Percentiles rank a stretch among this genome's conserved stretches.
These are phyloP conservation scores for Myxocyprinus asiaticus DNA, from an alignment of 2,113 vertebrate species.

Conservation along the genomic window DNA sequence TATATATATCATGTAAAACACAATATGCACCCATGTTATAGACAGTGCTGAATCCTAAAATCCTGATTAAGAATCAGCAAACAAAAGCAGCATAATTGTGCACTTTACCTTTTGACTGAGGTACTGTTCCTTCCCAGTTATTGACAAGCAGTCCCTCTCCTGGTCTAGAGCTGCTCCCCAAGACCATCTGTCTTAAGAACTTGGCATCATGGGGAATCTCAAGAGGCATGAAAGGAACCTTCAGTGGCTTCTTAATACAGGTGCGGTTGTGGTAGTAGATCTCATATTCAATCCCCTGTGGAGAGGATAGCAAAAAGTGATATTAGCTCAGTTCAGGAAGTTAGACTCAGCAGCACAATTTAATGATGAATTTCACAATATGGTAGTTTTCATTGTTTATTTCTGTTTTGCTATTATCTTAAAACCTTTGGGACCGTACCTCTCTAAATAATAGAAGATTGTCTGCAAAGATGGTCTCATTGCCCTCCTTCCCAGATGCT, in stretches of 20 bases:
- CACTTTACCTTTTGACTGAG: conserved; percentile 37
- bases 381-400: background rate
- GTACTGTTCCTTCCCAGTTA: conserved; percentile 42
- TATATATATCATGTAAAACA: too few species aligned
- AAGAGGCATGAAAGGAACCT: conserved; percentile 39
- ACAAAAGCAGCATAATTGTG: too few species aligned
- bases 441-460: conserved; percentile 53
- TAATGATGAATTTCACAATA: background rate
- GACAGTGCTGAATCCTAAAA: background rate
- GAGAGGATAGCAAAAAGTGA: background rate
- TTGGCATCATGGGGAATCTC: conserved; percentile 49
- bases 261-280: conserved; percentile 55
- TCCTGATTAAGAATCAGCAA: background rate
- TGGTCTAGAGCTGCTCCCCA: conserved; percentile 52
- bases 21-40: background rate
- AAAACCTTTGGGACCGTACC: conserved; percentile 7
- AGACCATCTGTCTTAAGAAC: conserved; percentile 38
- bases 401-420: background rate
- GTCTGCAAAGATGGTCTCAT: conserved; percentile 36
- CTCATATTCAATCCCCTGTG: conserved; percentile 48
- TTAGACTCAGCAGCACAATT: background rate
- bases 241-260: conserved; percentile 46
- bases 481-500: background rate
- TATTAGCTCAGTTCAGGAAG: background rate
- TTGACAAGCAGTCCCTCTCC: conserved; percentile 55